phyloP scores from a whole-genome alignment of 2,888 invertebrate species.

The Vanessa cardui region DNA sequence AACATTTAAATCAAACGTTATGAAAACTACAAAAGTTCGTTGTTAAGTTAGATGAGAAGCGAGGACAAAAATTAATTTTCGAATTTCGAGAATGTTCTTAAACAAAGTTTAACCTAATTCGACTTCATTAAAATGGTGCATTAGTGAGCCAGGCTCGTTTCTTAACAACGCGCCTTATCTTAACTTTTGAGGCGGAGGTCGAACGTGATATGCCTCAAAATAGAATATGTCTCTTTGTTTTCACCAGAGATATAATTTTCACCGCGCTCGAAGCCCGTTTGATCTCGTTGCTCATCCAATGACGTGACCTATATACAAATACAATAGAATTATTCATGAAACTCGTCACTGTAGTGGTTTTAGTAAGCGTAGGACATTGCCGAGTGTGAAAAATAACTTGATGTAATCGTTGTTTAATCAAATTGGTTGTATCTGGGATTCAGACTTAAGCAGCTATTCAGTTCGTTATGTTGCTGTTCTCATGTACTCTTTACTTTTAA shows the following conservation, averaged over 20 bases:
- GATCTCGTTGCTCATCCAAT: slow-evolving; percentile 43
- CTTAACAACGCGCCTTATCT: slow-evolving; percentile 21
- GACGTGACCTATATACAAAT: slow-evolving; percentile 70
- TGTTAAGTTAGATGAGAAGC: no score
- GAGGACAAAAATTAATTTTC: no score
- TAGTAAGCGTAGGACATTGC: slow-evolving; percentile 41
- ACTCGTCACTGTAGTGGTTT: slow-evolving; percentile 52
- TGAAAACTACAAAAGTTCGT: no score
- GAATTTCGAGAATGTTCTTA: neutral
- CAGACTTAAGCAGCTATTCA: no score
- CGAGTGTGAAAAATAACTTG: neutral
- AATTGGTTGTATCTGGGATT: no score
- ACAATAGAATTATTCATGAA: slow-evolving; percentile 71
- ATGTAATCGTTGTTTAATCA: neutral
- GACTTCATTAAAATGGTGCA: neutral
- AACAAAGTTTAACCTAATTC: neutral
- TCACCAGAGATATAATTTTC: slow-evolving; percentile 51
- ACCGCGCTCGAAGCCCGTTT: slow-evolving; percentile 49
- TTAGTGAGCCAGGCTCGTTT: slow-evolving; percentile 4
- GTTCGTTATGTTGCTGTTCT: no score
- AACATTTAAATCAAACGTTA: no score
- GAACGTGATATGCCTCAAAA: slow-evolving; percentile 24
- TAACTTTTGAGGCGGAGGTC: slow-evolving; percentile 27
- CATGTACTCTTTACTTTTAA: no score
- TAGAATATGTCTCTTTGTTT: slow-evolving; percentile 39